phyloP scores from a whole-genome alignment of 2,797 vertebrate species.

The Lophius americanus region DNA sequence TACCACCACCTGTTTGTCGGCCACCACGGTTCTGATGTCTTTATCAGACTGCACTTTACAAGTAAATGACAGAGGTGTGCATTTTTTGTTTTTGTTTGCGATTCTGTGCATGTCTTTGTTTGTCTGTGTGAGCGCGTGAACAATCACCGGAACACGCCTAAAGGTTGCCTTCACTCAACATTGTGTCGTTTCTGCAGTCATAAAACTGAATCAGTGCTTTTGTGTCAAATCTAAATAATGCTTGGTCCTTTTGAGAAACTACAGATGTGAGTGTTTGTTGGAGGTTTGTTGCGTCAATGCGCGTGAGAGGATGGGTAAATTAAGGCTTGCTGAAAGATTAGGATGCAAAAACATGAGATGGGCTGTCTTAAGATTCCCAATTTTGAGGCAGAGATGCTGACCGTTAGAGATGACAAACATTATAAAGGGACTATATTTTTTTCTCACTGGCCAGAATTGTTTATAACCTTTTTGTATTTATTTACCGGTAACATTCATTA shows the following conservation, averaged over 20 bases:
- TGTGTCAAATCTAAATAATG: slow-evolving; percentile 33
- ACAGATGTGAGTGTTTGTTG: slow-evolving; percentile 8
- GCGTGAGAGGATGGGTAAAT: slow-evolving; percentile 70
- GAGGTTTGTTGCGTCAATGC: slow-evolving; percentile 43
- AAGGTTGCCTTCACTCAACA: slow-evolving; percentile 51
- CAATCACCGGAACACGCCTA: slow-evolving; percentile 44
- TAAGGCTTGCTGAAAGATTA: slow-evolving; percentile 69
- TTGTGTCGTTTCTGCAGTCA: slow-evolving; percentile 54
- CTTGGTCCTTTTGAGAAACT: slow-evolving; percentile 43
- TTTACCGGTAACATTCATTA: neutral
- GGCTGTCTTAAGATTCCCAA: slow-evolving; percentile 39
- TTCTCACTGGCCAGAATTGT: slow-evolving; percentile 2
- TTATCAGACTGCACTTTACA: slow-evolving; percentile 65
- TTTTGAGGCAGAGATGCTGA: slow-evolving; percentile 22
- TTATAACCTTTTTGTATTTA: slow-evolving; percentile 4
- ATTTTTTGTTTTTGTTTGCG: slow-evolving; percentile 32
- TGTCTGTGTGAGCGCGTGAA: slow-evolving; percentile 47
- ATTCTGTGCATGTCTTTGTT: slow-evolving; percentile 57
- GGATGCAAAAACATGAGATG: slow-evolving; percentile 29
- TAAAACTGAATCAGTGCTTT: slow-evolving; percentile 35
- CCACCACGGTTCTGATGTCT: slow-evolving; percentile 7
- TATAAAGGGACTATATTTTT: neutral
- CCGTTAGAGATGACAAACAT: slow-evolving; percentile 10
- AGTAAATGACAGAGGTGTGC: slow-evolving; percentile 32
- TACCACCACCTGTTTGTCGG: slow-evolving; percentile 12